Evolutionary conservation across 1,140 invertebrate genomes (phyloP), one percentile per base, ranked within the genome.

Genomic region (Drosophila kurseongensis): DNA sequence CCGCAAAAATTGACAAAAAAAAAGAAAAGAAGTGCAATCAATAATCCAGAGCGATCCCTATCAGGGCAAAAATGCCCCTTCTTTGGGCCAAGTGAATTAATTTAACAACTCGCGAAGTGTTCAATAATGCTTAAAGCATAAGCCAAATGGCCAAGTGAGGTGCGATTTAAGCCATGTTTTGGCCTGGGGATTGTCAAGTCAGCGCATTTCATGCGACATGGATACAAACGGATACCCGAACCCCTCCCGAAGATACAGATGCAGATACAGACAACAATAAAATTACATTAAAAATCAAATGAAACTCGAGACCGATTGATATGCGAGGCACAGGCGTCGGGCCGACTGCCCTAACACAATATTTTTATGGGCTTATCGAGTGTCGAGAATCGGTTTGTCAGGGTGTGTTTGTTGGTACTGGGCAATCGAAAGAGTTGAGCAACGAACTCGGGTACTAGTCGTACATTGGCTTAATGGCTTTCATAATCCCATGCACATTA

Each of bases 271-370:
- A 27, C 23, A n/a, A 63, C 63, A 71, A 79, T 16, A 55, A 75
- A 69, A 73, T 23, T 62, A 68, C 47, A 79, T 67, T 71, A 63
- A 86, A 85, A 81, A 61, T 52, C 63, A 75, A 83, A 88, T 86
- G 78, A 86, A 86, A 86, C 75, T 75, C 78, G 75, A 86, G 52
- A 59, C 66, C 71, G 79, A 73, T 86, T 88, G 56, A 78, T 75
- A 83, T 83, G 80, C 80, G 50, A 35, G 58, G 59, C 80, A 84
- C 80, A 78, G 81, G 63, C 67, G 74, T 59, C 65, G 57, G 27
- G 52, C 44, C 48, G 82, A 45, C 78, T 78, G 66, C 40, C 52
- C 67, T 75, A 71, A 32, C 66, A 59, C 59, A 75, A 81, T 77
- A 63, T 74, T 65, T 78, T 75, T 74, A 56, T 73, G 52, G 63